Evolutionary conservation across 2,797 vertebrate genomes (phyloP).

Genomic region (Carapus acus): DNA sequence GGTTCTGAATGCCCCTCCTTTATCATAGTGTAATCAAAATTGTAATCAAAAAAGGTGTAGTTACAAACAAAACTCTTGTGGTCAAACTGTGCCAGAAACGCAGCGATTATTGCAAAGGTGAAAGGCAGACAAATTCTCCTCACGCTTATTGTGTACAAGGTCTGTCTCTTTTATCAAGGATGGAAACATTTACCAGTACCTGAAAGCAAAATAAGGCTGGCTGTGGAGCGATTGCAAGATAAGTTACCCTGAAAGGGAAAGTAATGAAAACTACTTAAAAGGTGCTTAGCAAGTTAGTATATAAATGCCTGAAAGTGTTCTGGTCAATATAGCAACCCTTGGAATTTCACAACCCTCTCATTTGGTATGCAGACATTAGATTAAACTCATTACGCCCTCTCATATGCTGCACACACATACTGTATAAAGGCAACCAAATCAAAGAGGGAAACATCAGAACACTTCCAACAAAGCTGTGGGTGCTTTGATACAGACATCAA

Average conservation of each 20-base stretch:
- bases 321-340: constrained; percentile 39
- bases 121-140: no score
- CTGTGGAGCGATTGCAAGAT: neutral
- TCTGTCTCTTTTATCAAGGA: no score
- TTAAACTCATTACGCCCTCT: constrained; percentile 53
- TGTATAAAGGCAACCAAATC: constrained; percentile 26
- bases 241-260: neutral
- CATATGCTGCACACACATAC: constrained; percentile 40
- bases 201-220: constrained; percentile 1
- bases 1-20: no score
- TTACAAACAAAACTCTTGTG: no score
- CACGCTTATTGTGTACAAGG: no score
- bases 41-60: no score
- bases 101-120: no score
- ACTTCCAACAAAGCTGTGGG: constrained; percentile 38
- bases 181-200: neutral
- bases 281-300: constrained; percentile 2
- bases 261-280: neutral
- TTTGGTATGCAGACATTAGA: constrained; percentile 47
- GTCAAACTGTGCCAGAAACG: no score
- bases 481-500: constrained; percentile 35
- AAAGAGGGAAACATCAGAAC: constrained; percentile 38
- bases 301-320: constrained; percentile 40
- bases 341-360: constrained; percentile 48
- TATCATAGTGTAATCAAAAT: no score